These are phyloP conservation scores for Melanotaenia pygmaea DNA, from an alignment of 2,797 vertebrate genomes.

Conservation along the genomic window DNA sequence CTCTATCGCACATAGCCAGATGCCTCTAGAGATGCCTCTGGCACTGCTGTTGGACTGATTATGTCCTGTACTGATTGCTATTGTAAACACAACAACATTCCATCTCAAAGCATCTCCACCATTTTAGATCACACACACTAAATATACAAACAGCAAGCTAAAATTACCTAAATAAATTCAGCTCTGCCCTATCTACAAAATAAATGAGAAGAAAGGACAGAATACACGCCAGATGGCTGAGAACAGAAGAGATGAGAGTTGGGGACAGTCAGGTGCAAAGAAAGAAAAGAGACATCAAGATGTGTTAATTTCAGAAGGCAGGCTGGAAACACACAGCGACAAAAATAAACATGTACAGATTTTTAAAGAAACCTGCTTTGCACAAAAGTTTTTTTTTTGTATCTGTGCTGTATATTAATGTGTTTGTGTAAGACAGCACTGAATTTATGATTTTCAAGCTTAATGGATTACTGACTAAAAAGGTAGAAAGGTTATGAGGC, in stretches of 20 bases:
- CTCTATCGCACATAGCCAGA: slow-evolving; percentile 47
- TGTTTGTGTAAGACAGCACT: not conserved
- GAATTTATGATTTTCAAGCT: slow-evolving; percentile 12
- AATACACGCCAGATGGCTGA: slow-evolving; percentile 58
- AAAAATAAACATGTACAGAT: slow-evolving; percentile 60
- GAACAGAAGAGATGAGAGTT: slow-evolving; percentile 39
- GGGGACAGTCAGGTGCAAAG: slow-evolving; percentile 26
- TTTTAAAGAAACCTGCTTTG: slow-evolving; percentile 37
- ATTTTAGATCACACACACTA: slow-evolving; percentile 46
- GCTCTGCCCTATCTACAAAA: slow-evolving; percentile 12
- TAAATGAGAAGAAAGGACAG: slow-evolving; percentile 26
- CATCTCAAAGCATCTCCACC: slow-evolving; percentile 19
- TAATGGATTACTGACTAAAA: slow-evolving; percentile 38
- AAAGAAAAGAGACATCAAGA: slow-evolving; percentile 55
- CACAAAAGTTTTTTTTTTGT: slow-evolving; percentile 49
- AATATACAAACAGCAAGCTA: slow-evolving; percentile 43
- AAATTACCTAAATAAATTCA: slow-evolving; percentile 36
- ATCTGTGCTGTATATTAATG: slow-evolving; percentile 14
- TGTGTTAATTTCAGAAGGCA: slow-evolving; percentile 53
- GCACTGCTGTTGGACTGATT: slow-evolving; percentile 30
- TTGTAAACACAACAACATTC: slow-evolving; percentile 32
- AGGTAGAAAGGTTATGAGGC: slow-evolving; percentile 21
- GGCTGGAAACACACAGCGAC: slow-evolving; percentile 40
- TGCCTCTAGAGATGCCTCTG: slow-evolving; percentile 31
- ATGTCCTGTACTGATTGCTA: slow-evolving; percentile 21